A percentile compares a stretch with the other conserved stretches of the same genome.
Conservation (phyloP, 2,797 vertebrate species). For the Sandelia bainsii region DNA sequence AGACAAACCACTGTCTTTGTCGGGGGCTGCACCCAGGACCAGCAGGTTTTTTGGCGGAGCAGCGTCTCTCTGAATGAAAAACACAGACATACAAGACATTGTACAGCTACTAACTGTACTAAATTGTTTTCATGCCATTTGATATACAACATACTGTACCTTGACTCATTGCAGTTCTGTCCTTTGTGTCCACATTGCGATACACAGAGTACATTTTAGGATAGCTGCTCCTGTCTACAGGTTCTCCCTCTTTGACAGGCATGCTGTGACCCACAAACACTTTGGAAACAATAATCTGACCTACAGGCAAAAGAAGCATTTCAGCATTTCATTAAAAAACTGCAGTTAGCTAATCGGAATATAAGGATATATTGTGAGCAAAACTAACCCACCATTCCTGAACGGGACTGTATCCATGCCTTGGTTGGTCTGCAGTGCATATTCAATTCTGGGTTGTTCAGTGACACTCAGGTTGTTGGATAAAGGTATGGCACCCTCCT, state of each 20-base stretch:
- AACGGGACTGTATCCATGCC: conserved; percentile 70
- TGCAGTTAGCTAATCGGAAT: not conserved
- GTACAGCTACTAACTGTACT: not conserved
- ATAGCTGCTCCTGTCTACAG: conserved; percentile 73
- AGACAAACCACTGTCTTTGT: conserved; percentile 88
- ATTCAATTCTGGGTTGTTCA: conserved; percentile 83
- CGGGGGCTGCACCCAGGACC: conserved; percentile 76
- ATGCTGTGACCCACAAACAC: conserved; percentile 86
- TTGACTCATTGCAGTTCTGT: conserved; percentile 48
- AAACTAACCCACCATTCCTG: conserved; percentile 77
- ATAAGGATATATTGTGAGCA: not conserved
- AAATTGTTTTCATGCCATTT: not conserved
- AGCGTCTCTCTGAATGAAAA: conserved; percentile 64
- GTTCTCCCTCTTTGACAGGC: conserved; percentile 72
- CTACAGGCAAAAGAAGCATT: conserved; percentile 62
- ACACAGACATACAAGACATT: conserved; percentile 14
- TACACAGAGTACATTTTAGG: conserved; percentile 85
- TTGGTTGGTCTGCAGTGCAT: conserved; percentile 66
- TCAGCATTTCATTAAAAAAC: conserved; percentile 11
- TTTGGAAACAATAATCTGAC: conserved; percentile 86
- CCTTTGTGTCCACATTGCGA: conserved; percentile 63
- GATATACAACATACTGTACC: conserved; percentile 40
- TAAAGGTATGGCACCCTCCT: conserved; percentile 79
- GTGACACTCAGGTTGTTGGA: conserved; percentile 85
- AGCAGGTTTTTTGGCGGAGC: conserved; percentile 51